These are phyloP conservation scores for Castor canadensis DNA, from an alignment of 2,113 vertebrate genomes.

Conservation along the genomic window DNA sequence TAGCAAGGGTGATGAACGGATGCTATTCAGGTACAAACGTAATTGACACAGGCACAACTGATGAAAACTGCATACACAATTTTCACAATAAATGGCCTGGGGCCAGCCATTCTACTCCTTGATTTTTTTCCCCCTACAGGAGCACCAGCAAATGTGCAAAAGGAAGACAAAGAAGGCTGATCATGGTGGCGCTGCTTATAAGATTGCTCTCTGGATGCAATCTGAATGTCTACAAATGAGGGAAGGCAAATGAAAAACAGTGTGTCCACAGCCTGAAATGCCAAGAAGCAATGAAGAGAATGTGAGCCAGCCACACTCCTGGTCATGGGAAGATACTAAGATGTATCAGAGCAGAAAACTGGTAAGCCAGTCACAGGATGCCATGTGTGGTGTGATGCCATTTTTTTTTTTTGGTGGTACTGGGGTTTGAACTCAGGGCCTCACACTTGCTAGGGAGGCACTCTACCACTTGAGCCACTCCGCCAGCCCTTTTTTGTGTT, in stretches of 20 bases:
- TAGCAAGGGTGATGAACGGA: not conserved
- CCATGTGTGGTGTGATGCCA: not conserved
- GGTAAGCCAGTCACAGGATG: not conserved
- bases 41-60: too few relatives aligned
- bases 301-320: not conserved
- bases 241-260: not conserved
- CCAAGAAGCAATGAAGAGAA: not conserved
- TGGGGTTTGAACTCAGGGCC: too few relatives aligned
- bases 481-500: too few relatives aligned
- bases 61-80: not conserved
- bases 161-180: not conserved
- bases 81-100: too few relatives aligned
- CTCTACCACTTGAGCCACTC: too few relatives aligned
- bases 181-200: accelerated
- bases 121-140: too few relatives aligned
- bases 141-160: accelerated
- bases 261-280: not conserved
- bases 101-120: too few relatives aligned
- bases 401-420: too few relatives aligned
- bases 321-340: not conserved
- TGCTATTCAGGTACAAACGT: not conserved
- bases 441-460: too few relatives aligned
- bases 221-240: not conserved
- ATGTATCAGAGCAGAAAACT: not conserved
- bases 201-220: not conserved